These are phyloP conservation scores for Heliconius himera DNA, from an alignment of 1,140 invertebrate genomes.

Conservation along the genomic window DNA sequence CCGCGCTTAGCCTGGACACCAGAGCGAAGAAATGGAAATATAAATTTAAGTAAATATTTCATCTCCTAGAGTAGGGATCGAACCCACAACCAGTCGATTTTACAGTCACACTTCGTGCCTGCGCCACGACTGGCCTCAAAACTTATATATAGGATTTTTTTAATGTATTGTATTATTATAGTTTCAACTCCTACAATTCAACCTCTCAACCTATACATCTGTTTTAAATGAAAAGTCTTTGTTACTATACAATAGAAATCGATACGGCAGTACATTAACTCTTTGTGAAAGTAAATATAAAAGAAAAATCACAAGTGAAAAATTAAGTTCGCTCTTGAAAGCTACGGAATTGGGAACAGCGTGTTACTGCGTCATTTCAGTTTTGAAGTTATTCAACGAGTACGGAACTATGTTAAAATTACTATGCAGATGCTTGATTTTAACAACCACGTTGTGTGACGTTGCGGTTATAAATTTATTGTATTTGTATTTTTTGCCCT, in stretches of 20 bases:
- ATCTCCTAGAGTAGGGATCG: too few relatives aligned
- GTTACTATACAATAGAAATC: background rate
- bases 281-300: constrained; percentile 19
- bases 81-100: too few relatives aligned
- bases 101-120: too few relatives aligned
- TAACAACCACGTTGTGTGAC: constrained; percentile 24
- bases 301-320: constrained; percentile 25
- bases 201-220: background rate
- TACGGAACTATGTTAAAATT: constrained; percentile 30
- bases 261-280: background rate
- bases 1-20: too few relatives aligned
- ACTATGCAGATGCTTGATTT: constrained; percentile 31
- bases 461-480: constrained; percentile 20
- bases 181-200: too few relatives aligned
- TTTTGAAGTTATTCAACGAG: constrained; percentile 24
- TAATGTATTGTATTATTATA: too few relatives aligned
- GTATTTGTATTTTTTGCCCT: constrained; percentile 12
- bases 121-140: too few relatives aligned
- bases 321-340: constrained; percentile 29
- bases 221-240: constrained; percentile 1
- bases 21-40: too few relatives aligned
- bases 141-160: too few relatives aligned
- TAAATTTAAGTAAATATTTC: too few relatives aligned
- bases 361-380: constrained; percentile 27
- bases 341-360: constrained; percentile 18